phyloP scores from a whole-genome alignment of 2,888 invertebrate genomes.

The Dicycla oo region DNA sequence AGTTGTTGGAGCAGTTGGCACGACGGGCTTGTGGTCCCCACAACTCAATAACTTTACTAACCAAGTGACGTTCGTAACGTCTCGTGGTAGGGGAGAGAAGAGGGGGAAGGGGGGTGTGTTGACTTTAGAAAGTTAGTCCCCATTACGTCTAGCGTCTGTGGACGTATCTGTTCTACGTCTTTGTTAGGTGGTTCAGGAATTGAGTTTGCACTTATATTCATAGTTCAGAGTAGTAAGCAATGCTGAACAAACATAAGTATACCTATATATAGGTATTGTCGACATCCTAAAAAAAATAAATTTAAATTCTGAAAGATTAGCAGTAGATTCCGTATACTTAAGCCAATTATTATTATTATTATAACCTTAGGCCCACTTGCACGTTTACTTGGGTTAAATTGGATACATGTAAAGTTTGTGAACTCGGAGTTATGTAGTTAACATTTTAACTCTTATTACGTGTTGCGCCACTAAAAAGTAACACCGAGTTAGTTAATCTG shows the following conservation, averaged over 20 bases:
- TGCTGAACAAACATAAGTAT: constrained; percentile 33
- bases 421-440: too few relatives aligned
- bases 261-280: too few relatives aligned
- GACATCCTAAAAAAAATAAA: too few relatives aligned
- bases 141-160: constrained; percentile 61
- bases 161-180: constrained; percentile 59
- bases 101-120: constrained; percentile 46
- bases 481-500: too few relatives aligned
- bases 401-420: too few relatives aligned
- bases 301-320: too few relatives aligned
- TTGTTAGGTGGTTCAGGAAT: constrained; percentile 52
- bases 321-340: too few relatives aligned
- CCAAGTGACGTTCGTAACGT: constrained; percentile 64
- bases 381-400: too few relatives aligned
- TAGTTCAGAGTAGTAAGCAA: constrained; percentile 42
- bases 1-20: constrained; percentile 64
- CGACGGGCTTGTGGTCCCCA: constrained; percentile 59
- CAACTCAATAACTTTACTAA: constrained; percentile 68
- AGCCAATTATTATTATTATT: too few relatives aligned
- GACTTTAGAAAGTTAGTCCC: constrained; percentile 67
- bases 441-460: too few relatives aligned
- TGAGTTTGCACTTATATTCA: constrained; percentile 61
- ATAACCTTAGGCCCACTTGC: too few relatives aligned
- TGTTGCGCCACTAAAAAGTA: too few relatives aligned
- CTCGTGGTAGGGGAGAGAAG: constrained; percentile 42